Conservation (phyloP, 2,113 vertebrate species). For the Xiphophorus couchianus region DNA sequence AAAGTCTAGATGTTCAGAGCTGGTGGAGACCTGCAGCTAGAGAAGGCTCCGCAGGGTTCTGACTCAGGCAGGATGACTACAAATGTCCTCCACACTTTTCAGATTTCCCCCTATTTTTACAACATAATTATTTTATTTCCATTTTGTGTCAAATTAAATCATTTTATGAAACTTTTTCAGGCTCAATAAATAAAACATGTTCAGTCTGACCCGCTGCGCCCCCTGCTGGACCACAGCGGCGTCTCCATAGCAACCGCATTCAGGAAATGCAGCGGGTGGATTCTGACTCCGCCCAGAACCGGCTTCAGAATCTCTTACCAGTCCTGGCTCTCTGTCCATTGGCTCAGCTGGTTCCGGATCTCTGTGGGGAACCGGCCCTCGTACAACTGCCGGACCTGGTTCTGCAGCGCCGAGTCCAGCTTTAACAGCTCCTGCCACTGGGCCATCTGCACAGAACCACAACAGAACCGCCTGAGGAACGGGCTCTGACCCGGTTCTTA, state of each 20-base stretch:
- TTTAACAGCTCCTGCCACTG: slow-evolving; percentile 90
- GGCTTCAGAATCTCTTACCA: slow-evolving; percentile 77
- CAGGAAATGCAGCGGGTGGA: background rate
- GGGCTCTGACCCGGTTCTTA: too few relatives aligned
- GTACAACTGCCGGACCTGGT: slow-evolving; percentile 87
- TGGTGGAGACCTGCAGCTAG: too few relatives aligned
- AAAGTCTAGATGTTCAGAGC: too few relatives aligned
- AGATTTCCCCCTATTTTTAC: too few relatives aligned
- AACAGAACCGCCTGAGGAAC: background rate
- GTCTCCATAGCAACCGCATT: too few relatives aligned
- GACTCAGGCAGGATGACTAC: too few relatives aligned
- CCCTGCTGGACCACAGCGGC: background rate
- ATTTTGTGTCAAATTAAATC: background rate
- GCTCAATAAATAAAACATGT: too few relatives aligned
- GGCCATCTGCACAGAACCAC: slow-evolving; percentile 77
- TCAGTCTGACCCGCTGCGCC: too few relatives aligned
- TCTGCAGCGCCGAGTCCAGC: slow-evolving; percentile 85
- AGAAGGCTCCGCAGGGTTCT: too few relatives aligned
- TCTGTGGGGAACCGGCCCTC: slow-evolving; percentile 88
- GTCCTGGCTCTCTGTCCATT: slow-evolving; percentile 90
- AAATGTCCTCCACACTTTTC: too few relatives aligned
- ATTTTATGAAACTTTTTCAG: background rate
- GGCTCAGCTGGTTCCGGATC: slow-evolving; percentile 87
- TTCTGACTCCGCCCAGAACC: background rate
- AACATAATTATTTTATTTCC: too few relatives aligned